These are phyloP conservation scores for Patiria miniata DNA, from an alignment of 35 echinoderm and acorn worm genomes.

Conservation along the genomic window DNA sequence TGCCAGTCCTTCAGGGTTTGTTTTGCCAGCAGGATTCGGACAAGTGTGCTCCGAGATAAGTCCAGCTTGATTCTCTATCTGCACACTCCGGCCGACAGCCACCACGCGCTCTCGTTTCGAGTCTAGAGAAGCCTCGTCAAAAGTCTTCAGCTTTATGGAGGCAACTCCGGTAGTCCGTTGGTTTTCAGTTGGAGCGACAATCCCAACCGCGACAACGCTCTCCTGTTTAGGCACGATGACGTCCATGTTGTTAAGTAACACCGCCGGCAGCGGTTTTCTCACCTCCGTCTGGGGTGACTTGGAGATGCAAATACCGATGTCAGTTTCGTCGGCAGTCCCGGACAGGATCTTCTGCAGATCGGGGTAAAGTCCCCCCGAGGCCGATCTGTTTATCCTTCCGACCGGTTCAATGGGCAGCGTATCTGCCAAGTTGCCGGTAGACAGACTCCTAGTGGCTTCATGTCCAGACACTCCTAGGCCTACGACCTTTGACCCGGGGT, in stretches of 20 bases:
- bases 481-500: neutral
- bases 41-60: neutral
- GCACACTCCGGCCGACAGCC: neutral
- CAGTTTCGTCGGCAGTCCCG: neutral
- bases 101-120: neutral
- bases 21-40: neutral
- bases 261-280: neutral
- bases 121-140: neutral
- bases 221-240: neutral
- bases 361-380: neutral
- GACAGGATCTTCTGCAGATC: conserved; percentile 38
- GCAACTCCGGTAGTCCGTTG: neutral
- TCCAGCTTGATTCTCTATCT: neutral
- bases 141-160: neutral
- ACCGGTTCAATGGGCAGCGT: neutral
- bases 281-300: neutral
- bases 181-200: neutral
- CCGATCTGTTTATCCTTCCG: neutral
- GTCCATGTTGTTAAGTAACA: neutral
- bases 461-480: neutral
- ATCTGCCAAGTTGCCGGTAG: neutral
- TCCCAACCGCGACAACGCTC: neutral
- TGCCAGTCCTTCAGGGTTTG: neutral
- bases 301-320: neutral
- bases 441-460: neutral